These are phyloP conservation scores for Macquaria ambigua DNA, from an alignment of 2,113 vertebrate genomes.

Conservation along the genomic window DNA sequence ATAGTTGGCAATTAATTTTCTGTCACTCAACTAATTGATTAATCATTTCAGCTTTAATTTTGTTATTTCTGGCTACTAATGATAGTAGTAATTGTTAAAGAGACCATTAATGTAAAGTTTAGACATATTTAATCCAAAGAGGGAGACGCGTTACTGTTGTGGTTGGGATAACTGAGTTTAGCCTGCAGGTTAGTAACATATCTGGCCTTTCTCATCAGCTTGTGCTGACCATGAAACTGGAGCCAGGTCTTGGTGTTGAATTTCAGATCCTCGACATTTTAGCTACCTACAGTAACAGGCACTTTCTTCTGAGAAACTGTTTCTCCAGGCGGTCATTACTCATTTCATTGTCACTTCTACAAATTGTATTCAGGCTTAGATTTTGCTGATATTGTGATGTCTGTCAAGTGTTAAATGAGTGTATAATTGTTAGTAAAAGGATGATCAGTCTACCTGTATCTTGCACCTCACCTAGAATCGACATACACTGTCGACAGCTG, in stretches of 20 bases:
- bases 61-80: not conserved
- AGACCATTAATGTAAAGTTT: not conserved
- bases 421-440: slow-evolving; percentile 11
- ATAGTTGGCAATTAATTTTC: not conserved
- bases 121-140: not conserved
- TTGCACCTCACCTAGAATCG: slow-evolving; percentile 1
- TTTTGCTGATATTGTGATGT: not conserved
- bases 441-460: slow-evolving; percentile 2
- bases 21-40: not conserved
- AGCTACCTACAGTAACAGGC: not conserved
- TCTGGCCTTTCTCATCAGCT: slow-evolving; percentile 14
- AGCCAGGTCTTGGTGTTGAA: slow-evolving; percentile 2
- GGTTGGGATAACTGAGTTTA: not conserved
- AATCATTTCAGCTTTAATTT: not conserved
- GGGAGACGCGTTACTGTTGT: not conserved
- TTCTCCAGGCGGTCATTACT: slow-evolving; percentile 29
- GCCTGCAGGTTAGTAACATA: not conserved
- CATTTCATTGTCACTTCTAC: slow-evolving; percentile 30
- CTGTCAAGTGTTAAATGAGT: slow-evolving; percentile 1
- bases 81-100: not conserved
- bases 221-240: slow-evolving; percentile 15
- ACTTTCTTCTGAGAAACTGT: not conserved
- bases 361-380: slow-evolving; percentile 1
- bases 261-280: slow-evolving; percentile 7
- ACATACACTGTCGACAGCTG: slow-evolving; percentile 36